Base-by-base conservation (phyloP, 2,113 vertebrate species). In the Cyprinodon tularosa region DNA sequence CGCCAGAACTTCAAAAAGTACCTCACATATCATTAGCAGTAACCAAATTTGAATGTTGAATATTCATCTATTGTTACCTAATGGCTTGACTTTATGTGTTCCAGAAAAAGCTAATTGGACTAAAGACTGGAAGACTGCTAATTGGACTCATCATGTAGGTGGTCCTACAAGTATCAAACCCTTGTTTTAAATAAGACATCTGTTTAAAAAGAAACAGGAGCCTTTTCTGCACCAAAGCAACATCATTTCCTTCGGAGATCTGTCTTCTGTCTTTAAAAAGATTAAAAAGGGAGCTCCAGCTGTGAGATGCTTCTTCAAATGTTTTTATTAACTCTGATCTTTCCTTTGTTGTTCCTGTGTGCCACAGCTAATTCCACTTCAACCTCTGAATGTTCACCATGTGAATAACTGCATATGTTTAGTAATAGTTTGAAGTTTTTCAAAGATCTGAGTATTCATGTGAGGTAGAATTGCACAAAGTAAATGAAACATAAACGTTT, bases 1-100 rank as follows among this genome's bases (percentile, higher is more conserved):
- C 59, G 50, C 60, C 40, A 8, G 76, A 74, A 62, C 45, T 70
- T 29, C 66, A 66, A 47, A 84, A 76, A 79, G 53, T 45, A 48
- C 45, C 61, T 62, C 15, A 74, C 37, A 63, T 68, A 53, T 74
- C 69, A 82, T 85, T 78, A 84, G 53, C 12, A 22, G n/a, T 62
- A 22, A n/a, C 36, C 68, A 68, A 84, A 20, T 62, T 39, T 62
- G n/a, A 69, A 63, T 9, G 4, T 42, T 63, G 67, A 73, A 81
- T 20, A 72, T 69, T 70, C n/a, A 71, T 75, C 17, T 81, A 73
- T 71, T 65, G 38, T 47, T 66, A 13, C 61, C 44, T 78, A 59
- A 67, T 48, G 64, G 29, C 77, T 29, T 53, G 39, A 62, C 62
- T 66, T 17, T 42, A 29, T 50, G 37, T 57, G n/a, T 65, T 76